Percentiles rank a stretch among this genome's conserved stretches.
These are phyloP conservation scores for Eudemis profundana DNA, from an alignment of 2,888 invertebrate genomes.

Conservation along the genomic window DNA sequence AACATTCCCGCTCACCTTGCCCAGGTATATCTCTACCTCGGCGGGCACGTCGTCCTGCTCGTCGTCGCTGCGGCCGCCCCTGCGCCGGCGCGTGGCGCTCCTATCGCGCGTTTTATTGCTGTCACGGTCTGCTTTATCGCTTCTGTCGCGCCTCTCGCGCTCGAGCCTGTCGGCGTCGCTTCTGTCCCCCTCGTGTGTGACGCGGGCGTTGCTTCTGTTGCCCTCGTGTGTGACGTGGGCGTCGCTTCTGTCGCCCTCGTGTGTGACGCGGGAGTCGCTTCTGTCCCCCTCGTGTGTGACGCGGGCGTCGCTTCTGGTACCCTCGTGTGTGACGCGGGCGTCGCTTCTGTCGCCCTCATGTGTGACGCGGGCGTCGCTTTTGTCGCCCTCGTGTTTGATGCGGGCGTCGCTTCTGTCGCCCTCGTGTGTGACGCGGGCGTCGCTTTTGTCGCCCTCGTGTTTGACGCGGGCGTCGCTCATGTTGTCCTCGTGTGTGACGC, in stretches of 20 bases:
- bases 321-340: not conserved
- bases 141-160: not conserved
- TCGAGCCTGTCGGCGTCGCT: constrained; percentile 6
- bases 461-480: not conserved
- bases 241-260: not conserved
- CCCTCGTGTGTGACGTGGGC: not conserved
- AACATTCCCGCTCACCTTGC: constrained; percentile 49
- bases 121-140: constrained; percentile 10
- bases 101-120: constrained; percentile 46
- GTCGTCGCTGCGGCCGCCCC: not conserved
- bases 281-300: too few species aligned
- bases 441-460: not conserved
- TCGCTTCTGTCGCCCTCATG: not conserved
- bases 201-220: not conserved
- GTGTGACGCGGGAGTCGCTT: not conserved
- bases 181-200: constrained; percentile 1
- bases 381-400: too few species aligned
- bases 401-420: not conserved
- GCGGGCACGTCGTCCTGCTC: constrained; percentile 39
- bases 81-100: constrained; percentile 1
- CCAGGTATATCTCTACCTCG: constrained; percentile 61
- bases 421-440: not conserved
- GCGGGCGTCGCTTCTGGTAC: not conserved
- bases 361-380: not conserved
- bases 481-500: not conserved